Evolutionary conservation across 2,113 vertebrate genomes (phyloP), one percentile per base, ranked within the genome.

Genomic region (Myanophis thanlyinensis): DNA sequence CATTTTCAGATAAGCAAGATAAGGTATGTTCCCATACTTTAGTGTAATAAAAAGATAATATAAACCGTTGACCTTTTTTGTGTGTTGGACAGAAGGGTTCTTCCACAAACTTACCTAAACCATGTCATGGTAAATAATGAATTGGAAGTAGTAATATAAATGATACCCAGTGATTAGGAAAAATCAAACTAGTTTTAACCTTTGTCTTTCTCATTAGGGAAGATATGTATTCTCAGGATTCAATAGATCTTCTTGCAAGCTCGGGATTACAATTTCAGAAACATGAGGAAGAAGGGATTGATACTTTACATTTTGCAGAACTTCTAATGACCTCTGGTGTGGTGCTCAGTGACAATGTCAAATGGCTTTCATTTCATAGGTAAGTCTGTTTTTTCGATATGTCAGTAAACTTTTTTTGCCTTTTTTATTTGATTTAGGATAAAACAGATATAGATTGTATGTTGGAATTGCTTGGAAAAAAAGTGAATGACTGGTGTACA

Each of bases 341-440:
- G 0, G 99, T 99, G 93, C 98, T 99, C 85, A 99, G 99, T 96
- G 99, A 99, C 97, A 99, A 99, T 3, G 98, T 99, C 96, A 99
- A 99, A 89, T 99, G 99, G 99, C 98, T 99, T 18, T 99, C 99
- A 2, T 99, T 99, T 97, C 99, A 99, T 97, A 99, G 99, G 99
- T 99, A 91, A 44, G 98, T 95, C 35, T 87, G 1, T 5, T 22
- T 10, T 91, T 40, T 40, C 30, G 13, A 73, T 46, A 35, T 47
- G 22, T 91, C 13, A 23, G n/a, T 89, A 80, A 27, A 15, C 9
- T 92, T 92, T 40, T 40, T 88, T 88, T 88, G 49, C 1, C 13
- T n/a, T 67, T 30, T 46, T 87, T 25, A 44, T 54, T 92, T 89
- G 6, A 52, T 9, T 73, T 15, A 87, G 4, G 9, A 87, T 62